Percentiles rank a stretch among this genome's conserved stretches.
These are phyloP conservation scores for Paracyclopina nana DNA, from an alignment of 1,140 invertebrate species.

Conservation along the genomic window DNA sequence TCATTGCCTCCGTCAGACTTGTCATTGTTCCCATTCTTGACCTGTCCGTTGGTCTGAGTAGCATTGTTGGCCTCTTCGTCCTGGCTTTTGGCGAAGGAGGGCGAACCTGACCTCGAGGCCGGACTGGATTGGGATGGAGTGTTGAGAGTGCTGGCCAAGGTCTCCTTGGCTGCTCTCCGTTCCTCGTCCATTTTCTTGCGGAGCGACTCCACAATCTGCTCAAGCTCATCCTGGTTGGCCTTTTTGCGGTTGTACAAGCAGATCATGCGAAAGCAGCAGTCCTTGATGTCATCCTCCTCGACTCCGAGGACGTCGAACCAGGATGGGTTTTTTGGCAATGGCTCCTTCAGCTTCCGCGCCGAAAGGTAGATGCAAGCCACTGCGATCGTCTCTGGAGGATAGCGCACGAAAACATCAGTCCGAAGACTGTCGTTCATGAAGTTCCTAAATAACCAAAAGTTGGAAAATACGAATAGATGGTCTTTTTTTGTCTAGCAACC, in stretches of 20 bases:
- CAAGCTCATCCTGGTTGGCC: constrained; percentile 5
- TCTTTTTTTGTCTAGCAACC: too few species aligned
- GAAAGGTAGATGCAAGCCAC: constrained; percentile 95
- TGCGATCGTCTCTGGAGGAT: constrained; percentile 88
- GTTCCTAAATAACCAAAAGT: constrained; percentile 58
- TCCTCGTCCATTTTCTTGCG: constrained; percentile 6
- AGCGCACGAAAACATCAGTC: constrained; percentile 88
- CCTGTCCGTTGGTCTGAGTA: neutral
- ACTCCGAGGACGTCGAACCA: constrained; percentile 79
- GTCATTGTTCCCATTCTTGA: neutral
- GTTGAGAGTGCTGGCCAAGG: neutral
- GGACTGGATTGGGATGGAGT: neutral
- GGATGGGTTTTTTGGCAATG: constrained; percentile 60
- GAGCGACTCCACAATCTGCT: neutral
- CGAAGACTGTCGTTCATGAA: constrained; percentile 98
- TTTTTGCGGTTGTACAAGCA: constrained; percentile 15
- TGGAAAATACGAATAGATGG: constrained; percentile 21
- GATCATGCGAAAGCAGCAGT: constrained; percentile 24
- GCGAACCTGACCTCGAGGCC: neutral
- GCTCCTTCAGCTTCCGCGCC: constrained; percentile 59
- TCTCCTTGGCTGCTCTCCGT: neutral
- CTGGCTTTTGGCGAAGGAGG: neutral
- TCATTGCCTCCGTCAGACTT: neutral
- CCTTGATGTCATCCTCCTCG: constrained; percentile 53
- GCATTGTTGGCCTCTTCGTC: neutral